A percentile compares a stretch with the other conserved stretches of the same genome.
Evolutionary conservation across 2,113 vertebrate genomes (phyloP).

Genomic region (Hucho hucho): DNA sequence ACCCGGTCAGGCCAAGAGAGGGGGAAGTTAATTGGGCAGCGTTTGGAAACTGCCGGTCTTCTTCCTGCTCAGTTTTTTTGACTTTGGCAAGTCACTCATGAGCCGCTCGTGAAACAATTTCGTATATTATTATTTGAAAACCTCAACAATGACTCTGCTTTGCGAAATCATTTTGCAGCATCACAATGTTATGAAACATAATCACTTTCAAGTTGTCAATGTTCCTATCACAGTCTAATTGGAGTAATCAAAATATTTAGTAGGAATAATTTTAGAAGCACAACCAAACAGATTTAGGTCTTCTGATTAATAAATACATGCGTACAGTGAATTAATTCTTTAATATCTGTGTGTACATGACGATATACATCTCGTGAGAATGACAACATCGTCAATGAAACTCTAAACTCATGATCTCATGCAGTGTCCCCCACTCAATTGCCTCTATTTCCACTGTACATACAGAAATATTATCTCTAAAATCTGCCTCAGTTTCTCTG

Average conservation of each 20-base stretch:
- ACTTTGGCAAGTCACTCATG: slow-evolving; percentile 17
- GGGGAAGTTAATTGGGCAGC: slow-evolving; percentile 30
- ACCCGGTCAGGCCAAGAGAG: slow-evolving; percentile 29
- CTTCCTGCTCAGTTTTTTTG: slow-evolving; percentile 36
- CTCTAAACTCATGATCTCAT: too few species aligned
- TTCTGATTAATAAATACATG: too few species aligned
- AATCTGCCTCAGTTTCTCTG: too few species aligned
- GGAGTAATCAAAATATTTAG: slow-evolving; percentile 24
- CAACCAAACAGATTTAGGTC: slow-evolving; percentile 6
- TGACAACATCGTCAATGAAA: too few species aligned
- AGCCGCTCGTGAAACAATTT: slow-evolving; percentile 17
- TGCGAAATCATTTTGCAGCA: slow-evolving; percentile 15
- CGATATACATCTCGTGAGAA: too few species aligned
- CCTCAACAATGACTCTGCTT: slow-evolving; percentile 1
- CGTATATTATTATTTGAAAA: slow-evolving; percentile 24
- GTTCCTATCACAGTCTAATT: slow-evolving; percentile 18
- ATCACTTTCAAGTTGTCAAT: slow-evolving; percentile 11
- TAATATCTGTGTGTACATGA: too few species aligned
- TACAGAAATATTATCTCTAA: too few species aligned
- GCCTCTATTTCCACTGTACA: too few species aligned
- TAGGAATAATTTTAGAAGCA: neutral
- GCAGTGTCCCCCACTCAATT: too few species aligned
- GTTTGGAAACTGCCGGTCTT: slow-evolving; percentile 11
- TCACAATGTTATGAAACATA: neutral
- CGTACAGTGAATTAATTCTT: too few species aligned